phyloP scores from a whole-genome alignment of 2,113 vertebrate species.

The Micronisus gabar region DNA sequence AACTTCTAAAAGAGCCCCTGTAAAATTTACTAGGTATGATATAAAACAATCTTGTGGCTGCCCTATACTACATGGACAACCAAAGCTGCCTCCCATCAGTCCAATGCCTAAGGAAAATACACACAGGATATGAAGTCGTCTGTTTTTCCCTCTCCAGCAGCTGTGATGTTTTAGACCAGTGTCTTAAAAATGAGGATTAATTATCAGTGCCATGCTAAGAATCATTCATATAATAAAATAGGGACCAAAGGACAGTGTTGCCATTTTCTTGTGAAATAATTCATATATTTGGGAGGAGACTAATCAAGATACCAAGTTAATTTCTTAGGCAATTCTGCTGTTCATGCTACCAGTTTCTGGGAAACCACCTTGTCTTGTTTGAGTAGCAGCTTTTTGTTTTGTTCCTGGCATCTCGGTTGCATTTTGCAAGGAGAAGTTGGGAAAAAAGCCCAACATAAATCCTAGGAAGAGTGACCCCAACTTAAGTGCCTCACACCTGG shows the following conservation, averaged over 20 bases:
- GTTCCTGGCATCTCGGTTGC: background rate
- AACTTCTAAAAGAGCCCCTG: background rate
- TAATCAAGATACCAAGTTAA: background rate
- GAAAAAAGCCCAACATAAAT: background rate
- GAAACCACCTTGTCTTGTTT: background rate
- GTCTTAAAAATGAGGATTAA: background rate
- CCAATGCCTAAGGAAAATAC: background rate
- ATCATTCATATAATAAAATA: background rate
- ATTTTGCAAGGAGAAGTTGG: background rate
- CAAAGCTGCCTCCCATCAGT: background rate
- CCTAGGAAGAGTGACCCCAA: background rate
- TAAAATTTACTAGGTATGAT: background rate
- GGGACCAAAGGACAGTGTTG: background rate
- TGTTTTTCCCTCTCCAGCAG: background rate
- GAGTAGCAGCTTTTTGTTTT: background rate
- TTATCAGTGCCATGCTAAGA: background rate
- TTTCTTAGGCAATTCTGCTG: background rate
- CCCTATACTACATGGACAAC: background rate
- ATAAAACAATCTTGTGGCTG: background rate
- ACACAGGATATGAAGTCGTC: background rate
- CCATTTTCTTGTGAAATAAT: background rate
- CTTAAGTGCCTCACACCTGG: background rate
- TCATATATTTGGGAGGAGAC: background rate
- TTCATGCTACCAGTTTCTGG: background rate
- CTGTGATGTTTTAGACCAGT: background rate